Evolutionary conservation across 2,888 invertebrate species (phyloP), one percentile per base, ranked within the genome.

Genomic region (Diaperis boleti): DNA sequence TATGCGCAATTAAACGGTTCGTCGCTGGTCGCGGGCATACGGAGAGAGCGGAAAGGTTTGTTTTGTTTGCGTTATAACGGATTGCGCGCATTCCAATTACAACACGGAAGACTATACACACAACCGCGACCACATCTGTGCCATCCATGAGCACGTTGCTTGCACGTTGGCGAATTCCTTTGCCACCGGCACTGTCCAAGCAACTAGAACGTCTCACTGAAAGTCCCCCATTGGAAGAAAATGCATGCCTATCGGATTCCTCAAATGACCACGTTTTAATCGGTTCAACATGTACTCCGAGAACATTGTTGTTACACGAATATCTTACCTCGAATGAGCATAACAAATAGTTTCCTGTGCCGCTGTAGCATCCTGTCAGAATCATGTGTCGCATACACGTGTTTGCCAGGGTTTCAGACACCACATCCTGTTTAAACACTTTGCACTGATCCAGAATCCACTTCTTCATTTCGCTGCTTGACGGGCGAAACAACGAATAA

Each of bases 11-110:
- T 72, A 72, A 72, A 69, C 62, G 49, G 55, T 62, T 29, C 55
- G 54, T 17, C 18, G 18, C 4, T 59, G 56, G 57, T 13, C 59
- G 55, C 33, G 52, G 61, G 11, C n/a, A n/a, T 11, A 63, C 62
- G 60, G 66, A 17, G 50, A 45, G 56, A 56, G 49, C 56, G 52
- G 59, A 64, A 62, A 56, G 67, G 57, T 66, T 67, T 74, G 74
- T 74, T 75, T 74, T 74, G 75, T 75, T 74, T 73, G 72, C 70
- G 61, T 69, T 71, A 66, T 76, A 77, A 77, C 76, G 76, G 77
- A 73, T 74, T 73, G 74, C 69, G 71, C 74, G 74, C 77, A 78
- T 77, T 76, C 77, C 77, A 73, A 67, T 61, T 66, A 45, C 65
- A 62, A 67, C 67, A 59, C 64, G 69, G 71, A 72, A 72, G 69